These are phyloP conservation scores for Tetragonula carbonaria DNA, from an alignment of 2,888 invertebrate genomes.

Conservation along the genomic window DNA sequence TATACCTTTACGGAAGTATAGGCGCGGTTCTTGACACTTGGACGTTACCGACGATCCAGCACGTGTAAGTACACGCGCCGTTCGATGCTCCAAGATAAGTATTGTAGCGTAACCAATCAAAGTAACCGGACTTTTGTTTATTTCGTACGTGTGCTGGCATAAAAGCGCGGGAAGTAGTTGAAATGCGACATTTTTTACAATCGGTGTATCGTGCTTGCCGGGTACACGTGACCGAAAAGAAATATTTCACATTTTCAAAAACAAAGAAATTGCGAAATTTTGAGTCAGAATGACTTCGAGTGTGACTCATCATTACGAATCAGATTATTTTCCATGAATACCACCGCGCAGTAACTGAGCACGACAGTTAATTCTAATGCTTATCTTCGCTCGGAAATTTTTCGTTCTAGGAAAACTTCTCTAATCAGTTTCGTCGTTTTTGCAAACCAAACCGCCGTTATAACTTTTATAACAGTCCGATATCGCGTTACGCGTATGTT, in stretches of 20 bases:
- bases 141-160: conserved; percentile 15
- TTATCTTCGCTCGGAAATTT: conserved; percentile 67
- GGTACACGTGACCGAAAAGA: conserved; percentile 28
- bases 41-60: conserved; percentile 17
- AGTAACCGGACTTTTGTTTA: conserved; percentile 34
- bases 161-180: conserved; percentile 8
- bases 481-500: conserved; percentile 16
- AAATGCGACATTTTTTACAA: conserved; percentile 5
- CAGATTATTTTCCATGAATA: conserved; percentile 69
- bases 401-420: conserved; percentile 61
- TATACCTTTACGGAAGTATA: not conserved
- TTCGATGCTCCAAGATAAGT: conserved; percentile 17
- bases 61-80: conserved; percentile 27
- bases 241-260: not conserved
- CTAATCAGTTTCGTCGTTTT: conserved; percentile 43
- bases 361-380: conserved; percentile 55
- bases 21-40: conserved; percentile 42
- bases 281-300: conserved; percentile 45
- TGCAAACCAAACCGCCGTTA: conserved; percentile 1
- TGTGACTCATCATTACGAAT: conserved; percentile 66
- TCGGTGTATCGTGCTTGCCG: not conserved
- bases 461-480: conserved; percentile 31
- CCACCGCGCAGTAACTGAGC: conserved; percentile 56
- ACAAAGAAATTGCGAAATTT: conserved; percentile 39
- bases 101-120: conserved; percentile 23